Percentiles rank a stretch among this genome's conserved stretches.
Conservation (phyloP, 2,888 invertebrate genomes). For the Eurois occulta region DNA sequence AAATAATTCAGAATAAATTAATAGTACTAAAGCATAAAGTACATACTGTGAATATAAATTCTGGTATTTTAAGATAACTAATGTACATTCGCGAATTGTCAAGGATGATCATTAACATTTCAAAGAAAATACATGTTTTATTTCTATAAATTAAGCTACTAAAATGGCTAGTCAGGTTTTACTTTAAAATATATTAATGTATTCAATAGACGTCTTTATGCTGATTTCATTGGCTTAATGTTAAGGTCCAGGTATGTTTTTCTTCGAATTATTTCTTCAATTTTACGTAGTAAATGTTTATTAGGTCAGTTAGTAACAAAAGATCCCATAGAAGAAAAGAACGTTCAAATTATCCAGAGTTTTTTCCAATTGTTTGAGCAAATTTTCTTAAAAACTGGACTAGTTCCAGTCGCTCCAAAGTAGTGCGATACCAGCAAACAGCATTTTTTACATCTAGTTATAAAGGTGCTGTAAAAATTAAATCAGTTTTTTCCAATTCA, state of each 20-base stretch:
- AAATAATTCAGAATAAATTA: background rate
- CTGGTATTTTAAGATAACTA: background rate
- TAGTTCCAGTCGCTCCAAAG: background rate
- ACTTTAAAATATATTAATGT: background rate
- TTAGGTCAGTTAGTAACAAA: too few species aligned
- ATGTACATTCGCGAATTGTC: background rate
- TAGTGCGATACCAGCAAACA: background rate
- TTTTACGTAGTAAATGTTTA: too few species aligned
- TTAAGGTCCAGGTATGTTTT: background rate
- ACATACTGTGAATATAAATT: conserved; percentile 28
- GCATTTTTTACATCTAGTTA: background rate
- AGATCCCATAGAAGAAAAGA: background rate
- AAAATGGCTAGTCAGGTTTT: conserved; percentile 1
- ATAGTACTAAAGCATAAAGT: background rate
- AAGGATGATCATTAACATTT: conserved; percentile 23
- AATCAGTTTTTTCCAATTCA: background rate
- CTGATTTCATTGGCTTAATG: background rate
- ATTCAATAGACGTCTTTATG: conserved; percentile 11
- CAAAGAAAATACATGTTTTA: background rate
- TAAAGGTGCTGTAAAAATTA: background rate
- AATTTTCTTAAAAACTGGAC: background rate
- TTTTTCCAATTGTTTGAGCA: background rate
- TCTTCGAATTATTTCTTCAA: background rate
- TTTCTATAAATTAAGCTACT: conserved; percentile 9
- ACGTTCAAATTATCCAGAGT: background rate